Base-by-base conservation (phyloP, 2,113 vertebrate genomes). In the Cromileptes altivelis region DNA sequence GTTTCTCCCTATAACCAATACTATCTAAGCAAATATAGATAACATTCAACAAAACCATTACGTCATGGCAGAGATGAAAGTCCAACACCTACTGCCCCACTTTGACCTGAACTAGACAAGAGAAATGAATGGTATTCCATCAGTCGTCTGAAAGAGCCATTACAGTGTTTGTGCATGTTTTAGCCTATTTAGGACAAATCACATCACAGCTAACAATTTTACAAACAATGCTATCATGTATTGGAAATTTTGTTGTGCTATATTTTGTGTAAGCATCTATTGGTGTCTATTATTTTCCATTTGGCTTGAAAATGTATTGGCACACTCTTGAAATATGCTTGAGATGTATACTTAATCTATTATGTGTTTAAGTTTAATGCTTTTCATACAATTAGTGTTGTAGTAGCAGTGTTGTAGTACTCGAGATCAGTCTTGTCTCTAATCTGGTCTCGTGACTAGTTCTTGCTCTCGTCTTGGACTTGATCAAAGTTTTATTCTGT, bases 1-100 rank as follows among this genome's bases (percentile, higher is more conserved):
- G 6, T 63, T 53, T 75, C 13, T 50, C 11, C 30, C 56, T 55
- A 10, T 25, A 49, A 5, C 0, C 25, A 27, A 37, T 21, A 33
- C 33, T 8, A 45, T 14, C n/a, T 47, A 49, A 79, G 25, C 53
- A 72, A 74, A 71, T n/a, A n/a, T 0, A 85, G 76, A 79, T 82
- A 65, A 80, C 55, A 55, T 81, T 76, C 8, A 49, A 61, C 40
- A 52, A 80, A 65, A 58, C n/a, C 15, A 53, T 85, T 61, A 70
- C 50, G n/a, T 15, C 82, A 83, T 27, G 65, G 33, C 47, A 60
- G 27, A 60, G 49, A 27, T 17, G 33, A 70, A 50, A 58, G n/a
- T 69, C 55, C 17, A 69, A 30, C 42, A 25, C 17, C 21, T 68
- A 27, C 5, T 56, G 11, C 30, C 60, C 60, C 27, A 49, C 55